These are phyloP conservation scores for Hypsopygia costalis DNA, from an alignment of 2,888 invertebrate species.

Conservation along the genomic window DNA sequence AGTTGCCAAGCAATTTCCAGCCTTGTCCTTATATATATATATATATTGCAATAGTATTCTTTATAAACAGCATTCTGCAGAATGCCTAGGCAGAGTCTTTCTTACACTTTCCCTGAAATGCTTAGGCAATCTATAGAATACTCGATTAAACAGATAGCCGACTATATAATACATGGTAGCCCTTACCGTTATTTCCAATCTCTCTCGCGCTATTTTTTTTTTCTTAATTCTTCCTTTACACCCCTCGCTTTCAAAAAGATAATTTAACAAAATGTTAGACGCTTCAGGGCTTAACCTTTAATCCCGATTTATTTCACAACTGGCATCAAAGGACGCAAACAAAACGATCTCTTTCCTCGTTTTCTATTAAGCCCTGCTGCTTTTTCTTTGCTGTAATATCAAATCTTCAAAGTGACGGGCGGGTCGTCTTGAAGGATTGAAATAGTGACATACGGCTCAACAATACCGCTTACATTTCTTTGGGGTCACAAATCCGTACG, in stretches of 20 bases:
- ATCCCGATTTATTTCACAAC: conserved; percentile 7
- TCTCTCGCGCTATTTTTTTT: no score
- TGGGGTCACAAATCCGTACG: background rate
- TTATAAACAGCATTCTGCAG: no score
- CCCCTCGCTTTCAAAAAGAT: background rate
- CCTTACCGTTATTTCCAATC: no score
- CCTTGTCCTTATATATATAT: no score
- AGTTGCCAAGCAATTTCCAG: no score
- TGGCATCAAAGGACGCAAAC: conserved; percentile 3
- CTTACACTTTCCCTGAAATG: no score
- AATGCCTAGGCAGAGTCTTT: no score
- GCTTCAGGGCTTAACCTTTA: conserved; percentile 6
- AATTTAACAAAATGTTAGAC: background rate
- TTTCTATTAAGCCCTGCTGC: background rate
- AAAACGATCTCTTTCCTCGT: conserved; percentile 1
- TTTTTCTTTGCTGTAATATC: conserved; percentile 8
- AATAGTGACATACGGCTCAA: background rate
- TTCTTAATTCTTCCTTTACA: no score
- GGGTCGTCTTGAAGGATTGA: conserved; percentile 1
- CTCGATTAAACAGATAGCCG: no score
- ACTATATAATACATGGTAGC: no score
- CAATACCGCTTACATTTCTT: background rate
- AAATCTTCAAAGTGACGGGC: conserved; percentile 9
- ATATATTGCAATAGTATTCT: no score
- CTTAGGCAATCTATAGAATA: no score